phyloP scores from a whole-genome alignment of 2,113 vertebrate genomes.

The Pterophyllum scalare region DNA sequence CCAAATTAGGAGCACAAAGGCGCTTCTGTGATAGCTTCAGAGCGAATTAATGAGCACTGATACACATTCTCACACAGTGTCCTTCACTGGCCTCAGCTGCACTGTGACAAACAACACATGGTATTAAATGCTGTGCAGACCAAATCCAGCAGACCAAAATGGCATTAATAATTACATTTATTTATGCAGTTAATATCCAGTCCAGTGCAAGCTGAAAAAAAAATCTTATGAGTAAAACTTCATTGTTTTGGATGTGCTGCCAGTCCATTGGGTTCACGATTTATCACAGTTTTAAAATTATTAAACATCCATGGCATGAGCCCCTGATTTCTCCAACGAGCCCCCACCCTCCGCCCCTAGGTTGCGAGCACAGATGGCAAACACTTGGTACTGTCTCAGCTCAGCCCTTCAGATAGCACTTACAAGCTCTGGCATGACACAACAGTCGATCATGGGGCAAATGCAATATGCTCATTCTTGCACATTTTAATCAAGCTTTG shows the following conservation, averaged over 20 bases:
- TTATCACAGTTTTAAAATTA: slow-evolving; percentile 48
- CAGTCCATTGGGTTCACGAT: not conserved
- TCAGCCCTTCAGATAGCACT: slow-evolving; percentile 28
- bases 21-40: slow-evolving; percentile 75
- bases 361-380: slow-evolving; percentile 59
- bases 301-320: slow-evolving; percentile 32
- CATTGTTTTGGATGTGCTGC: not conserved
- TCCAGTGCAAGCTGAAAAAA: not conserved
- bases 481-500: slow-evolving; percentile 4
- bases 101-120: slow-evolving; percentile 27
- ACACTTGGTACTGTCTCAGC: slow-evolving; percentile 55
- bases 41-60: slow-evolving; percentile 78
- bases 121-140: slow-evolving; percentile 1
- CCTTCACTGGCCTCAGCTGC: slow-evolving; percentile 56
- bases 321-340: slow-evolving; percentile 10
- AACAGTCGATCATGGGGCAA: slow-evolving; percentile 16
- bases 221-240: not conserved
- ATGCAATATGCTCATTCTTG: slow-evolving; percentile 13
- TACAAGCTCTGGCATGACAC: slow-evolving; percentile 26
- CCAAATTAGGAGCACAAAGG: slow-evolving; percentile 81
- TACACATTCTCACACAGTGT: slow-evolving; percentile 76
- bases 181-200: not conserved
- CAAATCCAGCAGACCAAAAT: not conserved
- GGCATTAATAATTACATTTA: not conserved
- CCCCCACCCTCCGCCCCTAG: not conserved